Evolutionary conservation across 2,113 vertebrate species (phyloP), one percentile per base, ranked within the genome.

Genomic region (Spea multiplicata): DNA sequence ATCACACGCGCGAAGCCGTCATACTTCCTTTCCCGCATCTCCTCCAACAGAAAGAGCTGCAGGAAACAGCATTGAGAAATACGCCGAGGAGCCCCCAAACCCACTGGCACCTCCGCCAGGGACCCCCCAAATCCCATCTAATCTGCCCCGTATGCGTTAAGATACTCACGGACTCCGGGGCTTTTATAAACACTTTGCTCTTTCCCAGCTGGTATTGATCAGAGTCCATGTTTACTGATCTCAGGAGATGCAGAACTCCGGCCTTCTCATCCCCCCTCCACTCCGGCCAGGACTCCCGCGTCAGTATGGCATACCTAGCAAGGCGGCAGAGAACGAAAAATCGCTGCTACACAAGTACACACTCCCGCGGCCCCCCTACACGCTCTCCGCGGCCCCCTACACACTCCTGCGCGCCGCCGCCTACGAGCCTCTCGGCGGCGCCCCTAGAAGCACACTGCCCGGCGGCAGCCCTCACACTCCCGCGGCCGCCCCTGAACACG

Each of bases 201-300:
- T 87, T 90, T 8, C 94, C 94, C 71, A 95, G 85, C 84, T 95
- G 94, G 89, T 86, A 95, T 85, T 95, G 93, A 80, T 94, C 94
- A 0, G 87, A 77, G 70, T 95, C 94, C 94, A 95, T 94, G 82
- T 94, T 84, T 72, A 95, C 94, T 0, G 93, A 92, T 30, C 68
- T 85, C 55, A 95, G 89, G n/a, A 95, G 90, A 80, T 92, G 93
- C 13, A 93, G 81, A 9, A 94, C 93, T 0, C 94, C 94, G 68
- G 90, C 83, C 8, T 86, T 90, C 86, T 94, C 81, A 0, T 94
- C 91, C 0, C 91, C 94, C 4, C 65, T 83, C 94, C 94, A 95
- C 2, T 14, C 13, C 0, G 94, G 94, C 93, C 93, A 94, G 0
- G 88, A 89, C 83, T 95, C 91, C 17, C 74, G 88, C 0, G 94